These are phyloP conservation scores for Anneissia japonica DNA, from an alignment of 35 echinoderm and acorn worm species.

Conservation along the genomic window DNA sequence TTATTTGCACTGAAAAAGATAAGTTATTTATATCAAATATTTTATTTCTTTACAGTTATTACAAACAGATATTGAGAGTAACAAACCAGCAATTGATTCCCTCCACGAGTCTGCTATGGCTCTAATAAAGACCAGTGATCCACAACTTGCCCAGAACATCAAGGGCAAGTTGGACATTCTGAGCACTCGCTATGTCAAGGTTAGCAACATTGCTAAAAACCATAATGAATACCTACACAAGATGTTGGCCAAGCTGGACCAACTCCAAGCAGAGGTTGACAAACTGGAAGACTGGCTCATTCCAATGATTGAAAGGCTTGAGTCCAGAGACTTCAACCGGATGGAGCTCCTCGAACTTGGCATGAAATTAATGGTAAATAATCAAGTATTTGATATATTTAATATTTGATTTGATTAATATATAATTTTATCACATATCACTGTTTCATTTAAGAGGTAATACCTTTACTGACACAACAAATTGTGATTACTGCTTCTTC, in stretches of 20 bases:
- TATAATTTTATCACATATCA: too few species aligned
- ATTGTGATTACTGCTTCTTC: too few species aligned
- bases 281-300: conserved; percentile 89
- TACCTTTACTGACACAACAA: too few species aligned
- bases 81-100: conserved; percentile 65
- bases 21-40: neutral
- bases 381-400: too few species aligned
- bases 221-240: conserved; percentile 73
- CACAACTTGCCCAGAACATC: conserved; percentile 53
- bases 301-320: conserved; percentile 76
- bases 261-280: conserved; percentile 77
- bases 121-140: conserved; percentile 72
- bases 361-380: conserved; percentile 71
- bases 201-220: conserved; percentile 44
- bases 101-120: conserved; percentile 72
- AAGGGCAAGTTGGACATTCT: conserved; percentile 61
- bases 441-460: too few species aligned
- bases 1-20: neutral
- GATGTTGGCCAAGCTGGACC: conserved; percentile 66
- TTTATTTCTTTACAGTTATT: conserved; percentile 56
- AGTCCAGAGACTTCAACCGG: conserved; percentile 66
- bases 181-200: conserved; percentile 67
- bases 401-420: too few species aligned
- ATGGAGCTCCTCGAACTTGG: conserved; percentile 89
- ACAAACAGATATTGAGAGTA: conserved; percentile 81